Conservation (phyloP, 2,113 vertebrate genomes). For the Artemisiospiza belli region DNA sequence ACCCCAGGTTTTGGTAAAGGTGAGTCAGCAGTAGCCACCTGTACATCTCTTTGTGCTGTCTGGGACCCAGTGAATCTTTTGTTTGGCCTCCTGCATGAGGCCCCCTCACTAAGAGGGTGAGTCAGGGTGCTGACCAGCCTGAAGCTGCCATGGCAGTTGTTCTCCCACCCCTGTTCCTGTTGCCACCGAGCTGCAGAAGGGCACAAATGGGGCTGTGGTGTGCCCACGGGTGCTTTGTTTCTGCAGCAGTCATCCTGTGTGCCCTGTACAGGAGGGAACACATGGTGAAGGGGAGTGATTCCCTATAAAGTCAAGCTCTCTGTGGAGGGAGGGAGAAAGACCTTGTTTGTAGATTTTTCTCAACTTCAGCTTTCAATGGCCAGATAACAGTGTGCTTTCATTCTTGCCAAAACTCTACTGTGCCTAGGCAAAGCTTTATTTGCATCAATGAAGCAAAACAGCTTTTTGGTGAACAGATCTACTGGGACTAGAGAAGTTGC, state of each 20-base stretch:
- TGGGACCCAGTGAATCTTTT: neutral
- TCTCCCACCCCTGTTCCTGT: neutral
- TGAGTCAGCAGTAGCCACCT: neutral
- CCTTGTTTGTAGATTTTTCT: neutral
- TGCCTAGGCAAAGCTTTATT: neutral
- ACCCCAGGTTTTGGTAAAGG: neutral
- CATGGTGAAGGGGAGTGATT: neutral
- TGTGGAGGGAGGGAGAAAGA: neutral
- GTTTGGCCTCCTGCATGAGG: neutral
- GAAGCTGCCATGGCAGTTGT: neutral
- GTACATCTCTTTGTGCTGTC: neutral
- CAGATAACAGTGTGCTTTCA: neutral
- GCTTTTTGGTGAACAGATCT: neutral
- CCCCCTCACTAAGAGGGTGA: neutral
- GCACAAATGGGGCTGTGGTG: neutral
- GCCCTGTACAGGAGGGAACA: too few species aligned
- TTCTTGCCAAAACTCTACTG: neutral
- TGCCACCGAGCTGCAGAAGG: neutral
- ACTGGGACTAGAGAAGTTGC: neutral
- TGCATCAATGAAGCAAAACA: neutral
- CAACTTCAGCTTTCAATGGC: neutral
- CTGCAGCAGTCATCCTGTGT: neutral
- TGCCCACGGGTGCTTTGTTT: neutral
- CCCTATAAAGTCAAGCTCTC: neutral
- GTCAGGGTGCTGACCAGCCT: neutral